Evolutionary conservation across 2,113 vertebrate species (phyloP), one percentile per base, ranked within the genome.

Genomic region (Onychostoma macrolepis): DNA sequence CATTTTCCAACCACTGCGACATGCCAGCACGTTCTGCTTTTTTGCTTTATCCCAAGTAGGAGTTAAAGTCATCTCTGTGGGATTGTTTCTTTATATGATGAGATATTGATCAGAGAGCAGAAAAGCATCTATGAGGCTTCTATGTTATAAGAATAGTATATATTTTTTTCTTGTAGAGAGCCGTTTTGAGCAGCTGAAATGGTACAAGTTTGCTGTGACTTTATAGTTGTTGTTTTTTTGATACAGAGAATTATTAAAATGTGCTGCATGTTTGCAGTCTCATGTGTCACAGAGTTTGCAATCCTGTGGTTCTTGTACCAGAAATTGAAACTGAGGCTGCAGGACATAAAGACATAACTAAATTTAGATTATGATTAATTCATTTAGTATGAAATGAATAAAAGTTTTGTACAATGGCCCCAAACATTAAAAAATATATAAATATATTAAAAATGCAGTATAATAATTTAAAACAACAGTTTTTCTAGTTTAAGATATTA

Each of bases 1-100:
- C 26, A 86, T 17, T 81, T 86, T 81, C 85, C 78, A 63, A 86
- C 85, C 85, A 61, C 85, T 13, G 50, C 15, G 67, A 80, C 50
- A 74, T 58, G 19, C 33, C 28, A 41, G 21, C 65, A 50, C 3
- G 36, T 56, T 86, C 85, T 48, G 78, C 67, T 74, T 61, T 72
- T 30, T 30, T 74, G 24, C 65, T 61, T 86, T 56, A 67, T n/a
- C 85, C 77, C 43, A 38, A 67, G 12, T 36, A 86, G 76, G 26
- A 79, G 24, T n/a, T 21, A 41, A 11, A 79, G 43, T n/a, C 12
- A 43, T 48, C 45, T 67, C 4, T 77, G 28, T 45, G 71, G 41
- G 19, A 36, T 36, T 12, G 45, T 69, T 85, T 78, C 61, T 86
- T 80, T 71, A 56, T 41, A 38, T 53, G 21, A 56, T 45, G 17